Conservation (phyloP, 2,888 invertebrate species). For the Miltochrista miniata region DNA sequence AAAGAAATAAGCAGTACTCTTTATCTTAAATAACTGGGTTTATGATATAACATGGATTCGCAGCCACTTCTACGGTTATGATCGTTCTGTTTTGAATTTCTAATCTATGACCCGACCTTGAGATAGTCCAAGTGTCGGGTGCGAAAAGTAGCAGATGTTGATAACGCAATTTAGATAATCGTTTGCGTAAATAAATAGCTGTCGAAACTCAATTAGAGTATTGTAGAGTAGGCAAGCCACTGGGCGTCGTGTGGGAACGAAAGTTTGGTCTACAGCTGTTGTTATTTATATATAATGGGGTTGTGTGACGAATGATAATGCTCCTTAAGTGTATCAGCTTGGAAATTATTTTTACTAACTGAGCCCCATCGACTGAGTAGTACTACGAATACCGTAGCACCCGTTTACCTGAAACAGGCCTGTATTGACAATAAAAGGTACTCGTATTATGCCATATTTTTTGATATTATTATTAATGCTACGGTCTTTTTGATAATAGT, state of each 20-base stretch:
- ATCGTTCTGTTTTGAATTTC: not conserved
- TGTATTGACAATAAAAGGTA: no score
- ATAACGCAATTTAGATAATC: constrained; percentile 80
- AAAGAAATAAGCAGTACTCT: no score
- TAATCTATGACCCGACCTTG: constrained; percentile 49
- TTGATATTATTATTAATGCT: no score
- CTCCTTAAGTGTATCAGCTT: not conserved
- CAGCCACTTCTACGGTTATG: no score
- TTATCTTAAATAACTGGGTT: no score
- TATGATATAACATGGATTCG: no score
- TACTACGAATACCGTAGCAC: no score
- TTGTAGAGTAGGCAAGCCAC: constrained; percentile 49
- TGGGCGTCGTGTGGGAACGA: constrained; percentile 53
- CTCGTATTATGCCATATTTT: no score
- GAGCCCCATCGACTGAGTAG: no score
- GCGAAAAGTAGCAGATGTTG: constrained; percentile 77
- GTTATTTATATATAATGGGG: constrained; percentile 43
- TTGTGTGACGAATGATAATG: constrained; percentile 6
- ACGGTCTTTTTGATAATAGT: no score
- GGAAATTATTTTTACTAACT: no score
- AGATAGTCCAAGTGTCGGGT: constrained; percentile 54
- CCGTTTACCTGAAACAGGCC: no score
- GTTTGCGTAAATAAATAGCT: constrained; percentile 80
- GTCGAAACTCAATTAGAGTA: constrained; percentile 74
- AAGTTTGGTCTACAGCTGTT: constrained; percentile 62